Evolutionary conservation across 37 sponge, comb jelly and placozoan species (phyloP), one percentile per base, ranked within the genome.

Genomic region (Hexactinellida sp.): DNA sequence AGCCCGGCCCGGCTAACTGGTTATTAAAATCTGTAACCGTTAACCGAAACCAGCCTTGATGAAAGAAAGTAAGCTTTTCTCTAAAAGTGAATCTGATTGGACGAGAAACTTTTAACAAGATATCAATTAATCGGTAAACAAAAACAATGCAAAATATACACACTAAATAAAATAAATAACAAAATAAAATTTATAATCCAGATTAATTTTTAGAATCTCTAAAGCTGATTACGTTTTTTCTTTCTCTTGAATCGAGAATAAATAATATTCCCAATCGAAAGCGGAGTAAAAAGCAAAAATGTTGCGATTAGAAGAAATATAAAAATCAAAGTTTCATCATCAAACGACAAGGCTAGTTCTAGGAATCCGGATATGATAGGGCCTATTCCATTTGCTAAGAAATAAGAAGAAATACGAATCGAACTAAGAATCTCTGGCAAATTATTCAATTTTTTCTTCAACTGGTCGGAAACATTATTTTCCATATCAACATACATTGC

Each of bases 271-370:
- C 76, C 25, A 63, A 63, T 63, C 3, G 76, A 63, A 63, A 63
- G 76, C 3, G 76, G 76, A 25, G 76, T 63, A 23, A 63, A 63
- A 63, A 63, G 21, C 30, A 63, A 28, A 63, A 63, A 63, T 21
- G 76, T 63, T 32, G 76, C 76, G 13, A 10, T 25, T 63, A n/a
- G 5, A 32, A 28, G 19, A 23, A 63, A 23, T 3, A 63, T 63
- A 63, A 63, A 63, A 63, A 63, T 63, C 3, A 63, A 28, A 63
- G 76, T 63, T 63, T 63, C 76, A 23, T 63, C 76, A n/a, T 63
- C 76, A n/a, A 63, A 63, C 21, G 76, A 63, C 3, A 63, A n/a
- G 5, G 3, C 30, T 32, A 7, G 28, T 63, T 63, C 76, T 5
- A 63, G 21, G 3, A 63, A 25, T 7, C 76, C 76, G 30, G 76